phyloP scores from a whole-genome alignment of 2,888 invertebrate genomes.

The Drosophila longiperda region DNA sequence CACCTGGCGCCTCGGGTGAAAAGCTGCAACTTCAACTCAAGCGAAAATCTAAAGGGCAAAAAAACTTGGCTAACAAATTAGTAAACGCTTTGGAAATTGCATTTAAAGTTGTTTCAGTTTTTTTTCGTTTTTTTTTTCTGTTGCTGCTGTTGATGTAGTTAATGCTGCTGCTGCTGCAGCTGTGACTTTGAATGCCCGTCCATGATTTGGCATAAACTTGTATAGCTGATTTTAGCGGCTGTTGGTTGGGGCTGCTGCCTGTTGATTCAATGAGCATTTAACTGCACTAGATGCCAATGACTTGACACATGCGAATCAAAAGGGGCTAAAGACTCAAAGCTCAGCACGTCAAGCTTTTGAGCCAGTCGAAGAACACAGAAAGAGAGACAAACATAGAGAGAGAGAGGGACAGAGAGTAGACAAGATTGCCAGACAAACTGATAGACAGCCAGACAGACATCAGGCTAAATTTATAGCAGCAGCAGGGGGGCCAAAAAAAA shows the following conservation, averaged over 20 bases:
- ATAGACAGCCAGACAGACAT: slow-evolving; percentile 46
- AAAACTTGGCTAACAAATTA: slow-evolving; percentile 68
- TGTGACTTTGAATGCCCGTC: slow-evolving; percentile 60
- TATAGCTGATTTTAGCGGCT: slow-evolving; percentile 22
- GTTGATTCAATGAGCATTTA: slow-evolving; percentile 71
- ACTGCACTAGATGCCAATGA: slow-evolving; percentile 81
- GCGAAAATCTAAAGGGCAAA: slow-evolving; percentile 35
- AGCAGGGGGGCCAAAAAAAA: slow-evolving; percentile 38
- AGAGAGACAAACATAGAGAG: neutral
- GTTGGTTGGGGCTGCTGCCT: slow-evolving; percentile 46
- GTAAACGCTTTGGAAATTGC: slow-evolving; percentile 64
- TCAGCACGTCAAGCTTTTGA: slow-evolving; percentile 54
- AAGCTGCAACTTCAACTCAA: slow-evolving; percentile 33
- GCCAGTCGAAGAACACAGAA: slow-evolving; percentile 38
- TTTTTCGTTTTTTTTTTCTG: neutral
- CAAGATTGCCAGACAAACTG: slow-evolving; percentile 22
- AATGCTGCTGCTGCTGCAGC: slow-evolving; percentile 14
- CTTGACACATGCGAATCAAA: slow-evolving; percentile 81
- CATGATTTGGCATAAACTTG: slow-evolving; percentile 75
- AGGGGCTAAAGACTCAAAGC: slow-evolving; percentile 55
- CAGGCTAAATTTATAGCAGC: slow-evolving; percentile 47
- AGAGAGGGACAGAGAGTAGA: slow-evolving; percentile 1
- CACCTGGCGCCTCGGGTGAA: slow-evolving; percentile 65
- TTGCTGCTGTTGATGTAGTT: slow-evolving; percentile 3
- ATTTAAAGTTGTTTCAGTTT: slow-evolving; percentile 36